Base-by-base conservation (phyloP, 2,113 vertebrate species). In the Channa maculata region DNA sequence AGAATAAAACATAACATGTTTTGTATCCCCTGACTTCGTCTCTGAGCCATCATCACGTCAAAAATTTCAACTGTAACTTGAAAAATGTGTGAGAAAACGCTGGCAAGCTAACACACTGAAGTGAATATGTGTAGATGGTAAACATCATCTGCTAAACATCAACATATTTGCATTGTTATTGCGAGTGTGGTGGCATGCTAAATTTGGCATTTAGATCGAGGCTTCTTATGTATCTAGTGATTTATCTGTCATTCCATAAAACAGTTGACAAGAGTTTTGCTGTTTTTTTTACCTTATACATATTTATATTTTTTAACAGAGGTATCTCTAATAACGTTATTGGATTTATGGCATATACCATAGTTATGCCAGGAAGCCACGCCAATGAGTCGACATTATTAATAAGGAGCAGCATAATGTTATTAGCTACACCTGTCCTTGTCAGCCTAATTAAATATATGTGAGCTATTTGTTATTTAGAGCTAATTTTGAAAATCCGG, bases 401-500 rank as follows among this genome's bases (percentile, higher is more conserved):
- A 69, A 8, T 9, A 6, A 33, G 10, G 11, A 37, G 3, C 34
- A 46, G 39, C 45, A 54, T 63, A 67, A 76, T 53, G 49, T 49
- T 45, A 54, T 77, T 5, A 67, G 37, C 59, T 66, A 49, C 58
- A 49, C 24, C 24, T 24, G 24, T 24, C 24, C 24, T 24, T 10
- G 44, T 52, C 45, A 36, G 44, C n/a, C n/a, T 64, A 13, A 68
- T 71, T 13, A 67, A 37, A 36, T 63, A 46, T 69, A n/a, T 38
- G 13, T 33, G 24, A 24, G 24, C 24, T 24, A 5, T 60, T 60
- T 66, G 36, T 52, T 75, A 36, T 7, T 14, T 11, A 0, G 24
- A 15, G 10, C 72, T 33, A 63, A 55, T 54, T 49, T 39, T 6
- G 4, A 8, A 75, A 72, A 59, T 53, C 58, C 8, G 8, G 8